These are phyloP conservation scores for Augochlora pura DNA, from an alignment of 1,140 invertebrate genomes.

Conservation along the genomic window DNA sequence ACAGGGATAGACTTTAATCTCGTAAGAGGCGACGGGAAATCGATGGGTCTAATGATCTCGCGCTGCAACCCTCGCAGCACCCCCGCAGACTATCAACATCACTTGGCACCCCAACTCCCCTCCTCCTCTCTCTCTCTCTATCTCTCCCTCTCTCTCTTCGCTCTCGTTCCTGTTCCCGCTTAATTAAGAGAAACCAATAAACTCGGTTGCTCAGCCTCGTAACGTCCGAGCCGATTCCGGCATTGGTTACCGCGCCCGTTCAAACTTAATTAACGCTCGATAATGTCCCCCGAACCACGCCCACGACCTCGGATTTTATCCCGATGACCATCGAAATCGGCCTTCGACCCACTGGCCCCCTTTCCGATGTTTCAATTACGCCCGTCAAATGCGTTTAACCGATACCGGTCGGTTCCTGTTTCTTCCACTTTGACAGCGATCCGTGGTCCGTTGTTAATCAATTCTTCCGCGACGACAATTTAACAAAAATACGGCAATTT, in stretches of 20 bases:
- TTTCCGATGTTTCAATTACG: too few relatives aligned
- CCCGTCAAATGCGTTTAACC: too few relatives aligned
- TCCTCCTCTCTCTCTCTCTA: too few relatives aligned
- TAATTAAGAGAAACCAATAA: slow-evolving; percentile 42
- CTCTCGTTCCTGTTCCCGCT: background rate
- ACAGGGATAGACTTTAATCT: slow-evolving; percentile 4
- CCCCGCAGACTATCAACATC: background rate
- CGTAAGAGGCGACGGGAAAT: slow-evolving; percentile 16
- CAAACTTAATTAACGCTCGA: slow-evolving; percentile 29
- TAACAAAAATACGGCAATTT: too few relatives aligned
- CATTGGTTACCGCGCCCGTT: background rate
- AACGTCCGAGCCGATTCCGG: background rate
- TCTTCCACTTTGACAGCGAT: too few relatives aligned
- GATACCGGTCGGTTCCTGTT: too few relatives aligned
- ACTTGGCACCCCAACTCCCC: background rate
- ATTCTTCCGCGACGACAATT: too few relatives aligned
- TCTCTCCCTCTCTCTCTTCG: too few relatives aligned
- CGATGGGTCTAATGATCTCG: slow-evolving; percentile 9
- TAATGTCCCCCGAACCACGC: too few relatives aligned
- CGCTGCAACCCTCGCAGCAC: too few relatives aligned
- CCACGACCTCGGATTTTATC: background rate
- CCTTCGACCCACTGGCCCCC: too few relatives aligned
- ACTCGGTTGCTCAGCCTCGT: background rate
- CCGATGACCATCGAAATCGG: background rate
- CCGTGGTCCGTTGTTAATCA: too few relatives aligned